Evolutionary conservation across 2,797 vertebrate species (phyloP), one percentile per base, ranked within the genome.

Genomic region (Phalloptychus januarius): DNA sequence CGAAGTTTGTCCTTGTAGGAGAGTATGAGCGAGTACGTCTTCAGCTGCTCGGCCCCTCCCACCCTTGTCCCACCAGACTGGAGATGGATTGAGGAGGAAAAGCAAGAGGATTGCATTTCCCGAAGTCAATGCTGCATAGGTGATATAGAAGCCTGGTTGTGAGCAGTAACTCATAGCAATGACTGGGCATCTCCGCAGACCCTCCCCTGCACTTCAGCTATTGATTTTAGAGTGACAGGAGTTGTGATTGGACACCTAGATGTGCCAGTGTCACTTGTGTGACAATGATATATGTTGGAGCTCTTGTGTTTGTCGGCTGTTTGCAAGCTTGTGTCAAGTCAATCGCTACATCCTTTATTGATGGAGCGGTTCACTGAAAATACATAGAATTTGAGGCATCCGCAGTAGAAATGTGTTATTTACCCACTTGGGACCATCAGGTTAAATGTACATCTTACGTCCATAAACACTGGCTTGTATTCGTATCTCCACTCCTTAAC

Each of bases 81-180:
- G 52, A 78, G n/a, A 44, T 61, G 76, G 79, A 74, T 28, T 46
- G 75, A 76, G 71, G 61, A 77, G 48, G 76, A 82, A 79, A 81
- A 75, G 75, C 71, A 52, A 77, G 78, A 79, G 82, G 79, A 86
- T 92, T 89, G 61, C 76, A 80, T 93, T 93, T 87, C 91, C 83
- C 48, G 56, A 81, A 88, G 84, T 89, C 86, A 79, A 86, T 48
- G 74, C 86, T 85, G 81, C 74, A 82, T 80, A 83, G 85, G 81
- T 88, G 90, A 90, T 91, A 87, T 74, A 86, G 86, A 83, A 90
- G 83, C 38, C 86, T 61, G 61, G 65, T 79, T 73, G 75, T 77
- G 67, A 65, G 84, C 83, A 77, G 87, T 88, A 88, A 88, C 73
- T 86, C 83, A 79, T 75, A 70, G 76, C 76, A 74, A 82, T 15